Base-by-base conservation (phyloP, 2,888 invertebrate genomes). In the Periphyllus acericola region DNA sequence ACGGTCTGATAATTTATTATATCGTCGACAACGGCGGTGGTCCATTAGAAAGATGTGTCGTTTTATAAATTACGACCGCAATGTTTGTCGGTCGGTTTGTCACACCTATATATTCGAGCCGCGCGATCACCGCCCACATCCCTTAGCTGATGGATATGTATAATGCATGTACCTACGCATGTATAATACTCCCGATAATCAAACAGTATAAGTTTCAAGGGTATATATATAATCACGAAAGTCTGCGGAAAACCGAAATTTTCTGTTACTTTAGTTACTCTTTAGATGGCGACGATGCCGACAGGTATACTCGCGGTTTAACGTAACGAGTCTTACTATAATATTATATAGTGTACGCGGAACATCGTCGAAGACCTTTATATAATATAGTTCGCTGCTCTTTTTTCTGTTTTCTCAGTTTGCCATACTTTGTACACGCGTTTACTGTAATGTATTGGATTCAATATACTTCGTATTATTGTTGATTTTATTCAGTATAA, bases 31-130 rank as follows among this genome's bases (percentile, higher is more conserved):
- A 32, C n/a, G 60, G 21, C 8, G 36, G 78, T 29, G 78, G 80
- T 66, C 80, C 66, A 68, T 81, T 60, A 81, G 46, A 81, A 46
- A 40, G n/a, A 40, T 40, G 40, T 82, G 46, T 32, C 71, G 52
- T 82, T 82, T 82, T 71, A 52, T 82, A 71, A 71, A 82, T 52
- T 74, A 83, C 72, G n/a, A 55, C n/a, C 52, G 55, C 34, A 72
- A 80, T 55, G 34, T 34, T 71, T 9, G 71, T 72, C 52, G 34
- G 72, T 82, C 52, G 46, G 81, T 83, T 83, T 83, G 83, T 74
- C 46, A n/a, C 72, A 82, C 72, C 34, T 55, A 46, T 14, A 46
- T 14, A 25, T 60, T 55, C 55, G 29, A 29, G 17, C 29, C 11
- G 1, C 40, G 21, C 1, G 11, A 8, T 36, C 36, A 25, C 36